Evolutionary conservation across 2,888 invertebrate species (phyloP), one percentile per base, ranked within the genome.

Genomic region (Lithosia quadra): DNA sequence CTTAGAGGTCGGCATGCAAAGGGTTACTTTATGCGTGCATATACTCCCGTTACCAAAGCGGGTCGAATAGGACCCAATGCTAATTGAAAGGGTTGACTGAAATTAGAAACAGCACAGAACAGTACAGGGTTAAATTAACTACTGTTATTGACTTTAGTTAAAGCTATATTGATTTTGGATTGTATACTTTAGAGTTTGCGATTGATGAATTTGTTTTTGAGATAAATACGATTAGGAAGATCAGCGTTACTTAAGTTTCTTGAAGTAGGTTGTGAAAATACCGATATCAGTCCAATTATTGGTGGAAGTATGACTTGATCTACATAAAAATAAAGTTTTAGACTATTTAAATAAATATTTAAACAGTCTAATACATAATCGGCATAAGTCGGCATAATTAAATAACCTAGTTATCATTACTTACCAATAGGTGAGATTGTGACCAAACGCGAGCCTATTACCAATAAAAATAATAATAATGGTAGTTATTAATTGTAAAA

Each of bases 31-130:
- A 76, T 72, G 71, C 74, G 73, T 72, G 73, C 70, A 77, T 70
- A 74, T 72, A 64, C 77, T 83, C 81, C 67, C 76, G 78, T 86
- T 84, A 82, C 85, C 76, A 79, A 85, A 80, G 79, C 78, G 80
- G 79, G 78, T 73, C 73, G 74, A 75, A 79, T 74, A 39, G 73
- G 75, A 73, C 80, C 84, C 82, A 77, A 82, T 85, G 83, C 82
- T 87, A 86, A 87, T 86, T 85, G 78, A 78, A 72, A 77, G 78
- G 83, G 85, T 78, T 83, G 79, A 79, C 72, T 82, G 83, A 86
- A 87, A 87, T 86, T 80, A 81, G 85, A 86, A 79, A 73, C 81
- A 80, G 71, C 9, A 49, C 49, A 49, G 49, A 49, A 49, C 73
- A 24, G 65, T 34, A 22, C 74, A 61, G 77, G 73, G 67, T 74